Conservation (phyloP, 2,797 vertebrate genomes). For the Poecile montanus region DNA sequence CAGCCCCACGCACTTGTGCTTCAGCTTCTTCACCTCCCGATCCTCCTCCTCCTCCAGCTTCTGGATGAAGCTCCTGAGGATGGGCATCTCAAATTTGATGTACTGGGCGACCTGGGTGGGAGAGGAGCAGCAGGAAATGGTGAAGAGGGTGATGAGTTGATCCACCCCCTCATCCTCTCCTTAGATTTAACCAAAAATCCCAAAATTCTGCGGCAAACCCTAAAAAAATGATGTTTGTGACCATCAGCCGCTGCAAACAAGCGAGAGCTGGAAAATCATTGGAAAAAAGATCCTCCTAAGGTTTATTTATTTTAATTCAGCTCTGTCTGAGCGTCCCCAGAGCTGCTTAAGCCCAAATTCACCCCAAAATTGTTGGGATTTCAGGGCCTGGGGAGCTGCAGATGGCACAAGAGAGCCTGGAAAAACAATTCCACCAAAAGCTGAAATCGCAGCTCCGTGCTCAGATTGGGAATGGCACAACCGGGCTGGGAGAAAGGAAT, state of each 20-base stretch:
- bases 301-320: not conserved
- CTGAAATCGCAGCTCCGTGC: not conserved
- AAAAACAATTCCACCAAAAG: fast-evolving
- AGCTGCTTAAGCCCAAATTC: fast-evolving
- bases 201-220: not conserved
- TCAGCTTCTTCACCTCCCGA: conserved; percentile 93
- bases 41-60: conserved; percentile 98
- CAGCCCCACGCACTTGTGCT: conserved; percentile 78
- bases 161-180: fast-evolving
- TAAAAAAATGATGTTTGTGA: fast-evolving
- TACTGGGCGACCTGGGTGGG: conserved; percentile 91
- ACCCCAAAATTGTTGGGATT: not conserved
- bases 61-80: conserved; percentile 95
- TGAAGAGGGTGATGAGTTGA: fast-evolving
- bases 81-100: conserved; percentile 98
- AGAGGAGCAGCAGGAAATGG: fast-evolving
- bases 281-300: fast-evolving
- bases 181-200: not conserved
- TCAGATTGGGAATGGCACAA: fast-evolving
- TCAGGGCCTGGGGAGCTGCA: not conserved
- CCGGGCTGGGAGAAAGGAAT: not conserved
- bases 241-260: fast-evolving
- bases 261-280: fast-evolving
- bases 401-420: not conserved
- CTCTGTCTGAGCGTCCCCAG: not conserved